phyloP scores from a whole-genome alignment of 2,113 vertebrate species.

The Brachyistius frenatus region DNA sequence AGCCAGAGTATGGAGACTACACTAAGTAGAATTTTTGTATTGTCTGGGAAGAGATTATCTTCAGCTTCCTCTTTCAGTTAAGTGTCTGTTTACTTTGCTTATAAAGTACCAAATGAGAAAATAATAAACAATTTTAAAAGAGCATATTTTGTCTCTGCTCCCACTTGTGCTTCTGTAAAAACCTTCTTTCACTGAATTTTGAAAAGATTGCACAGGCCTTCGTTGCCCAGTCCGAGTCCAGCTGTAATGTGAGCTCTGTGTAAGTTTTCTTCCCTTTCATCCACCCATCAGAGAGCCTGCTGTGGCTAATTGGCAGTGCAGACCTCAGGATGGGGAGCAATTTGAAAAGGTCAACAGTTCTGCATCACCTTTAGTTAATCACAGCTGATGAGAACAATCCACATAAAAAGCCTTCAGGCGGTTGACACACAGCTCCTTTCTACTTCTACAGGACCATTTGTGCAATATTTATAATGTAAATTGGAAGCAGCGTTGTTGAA shows the following conservation, averaged over 20 bases:
- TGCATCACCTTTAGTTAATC: slow-evolving; percentile 71
- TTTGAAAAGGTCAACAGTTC: slow-evolving; percentile 74
- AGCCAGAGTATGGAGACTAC: slow-evolving; percentile 2
- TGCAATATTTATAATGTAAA: background rate
- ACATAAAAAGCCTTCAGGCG: slow-evolving; percentile 58
- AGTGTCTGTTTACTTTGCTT: slow-evolving; percentile 30
- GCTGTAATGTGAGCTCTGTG: slow-evolving; percentile 25
- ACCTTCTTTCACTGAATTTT: slow-evolving; percentile 23
- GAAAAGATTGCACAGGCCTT: background rate
- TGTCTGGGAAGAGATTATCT: slow-evolving; percentile 17
- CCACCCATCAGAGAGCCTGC: slow-evolving; percentile 25
- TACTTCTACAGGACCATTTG: slow-evolving; percentile 5
- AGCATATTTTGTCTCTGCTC: slow-evolving; percentile 2
- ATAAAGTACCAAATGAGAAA: background rate
- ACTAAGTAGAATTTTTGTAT: slow-evolving; percentile 8
- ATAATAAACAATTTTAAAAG: slow-evolving; percentile 14
- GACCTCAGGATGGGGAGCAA: slow-evolving; percentile 57
- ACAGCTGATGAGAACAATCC: slow-evolving; percentile 63
- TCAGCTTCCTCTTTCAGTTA: slow-evolving; percentile 37
- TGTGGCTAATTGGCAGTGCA: slow-evolving; percentile 73
- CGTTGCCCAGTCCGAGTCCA: background rate
- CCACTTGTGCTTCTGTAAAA: background rate
- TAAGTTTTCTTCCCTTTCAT: slow-evolving; percentile 38
- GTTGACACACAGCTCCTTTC: slow-evolving; percentile 22
- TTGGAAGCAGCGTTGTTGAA: background rate